Conservation (phyloP, 2,888 invertebrate species). For the Serrognathus titanus region DNA sequence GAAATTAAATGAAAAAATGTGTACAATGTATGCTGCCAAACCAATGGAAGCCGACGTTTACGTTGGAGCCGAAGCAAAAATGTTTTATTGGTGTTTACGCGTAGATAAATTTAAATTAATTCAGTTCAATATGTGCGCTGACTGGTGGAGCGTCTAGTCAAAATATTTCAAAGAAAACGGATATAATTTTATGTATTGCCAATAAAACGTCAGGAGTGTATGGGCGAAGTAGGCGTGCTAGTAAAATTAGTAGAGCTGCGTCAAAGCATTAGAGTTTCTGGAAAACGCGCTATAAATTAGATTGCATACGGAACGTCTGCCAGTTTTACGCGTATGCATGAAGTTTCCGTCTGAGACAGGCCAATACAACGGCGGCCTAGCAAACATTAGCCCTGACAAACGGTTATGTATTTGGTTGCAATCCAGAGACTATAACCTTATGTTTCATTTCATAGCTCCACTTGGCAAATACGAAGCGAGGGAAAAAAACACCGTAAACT, state of each 20-base stretch:
- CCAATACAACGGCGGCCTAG: conserved; percentile 28
- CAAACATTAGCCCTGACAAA: conserved; percentile 48
- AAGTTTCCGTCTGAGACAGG: conserved; percentile 28
- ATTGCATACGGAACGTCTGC: conserved; percentile 22
- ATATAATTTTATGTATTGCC: conserved; percentile 6
- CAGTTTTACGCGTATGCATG: conserved; percentile 34
- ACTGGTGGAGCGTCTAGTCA: background rate
- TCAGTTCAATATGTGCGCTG: background rate
- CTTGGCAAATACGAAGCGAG: conserved; percentile 37
- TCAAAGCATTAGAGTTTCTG: conserved; percentile 32
- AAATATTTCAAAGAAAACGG: background rate
- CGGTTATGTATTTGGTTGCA: conserved; percentile 51
- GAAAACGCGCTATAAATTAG: conserved; percentile 41
- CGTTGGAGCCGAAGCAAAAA: too few relatives aligned
- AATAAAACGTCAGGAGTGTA: conserved; percentile 6
- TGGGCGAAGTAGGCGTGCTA: conserved; percentile 6
- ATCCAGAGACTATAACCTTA: conserved; percentile 50
- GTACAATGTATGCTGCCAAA: too few relatives aligned
- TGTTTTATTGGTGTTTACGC: too few relatives aligned
- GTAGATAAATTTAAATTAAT: background rate
- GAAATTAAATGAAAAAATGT: too few relatives aligned
- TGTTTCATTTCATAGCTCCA: conserved; percentile 39
- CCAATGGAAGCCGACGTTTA: too few relatives aligned
- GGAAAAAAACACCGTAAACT: conserved; percentile 19
- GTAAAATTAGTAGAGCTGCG: conserved; percentile 29